A percentile compares a stretch with the other conserved stretches of the same genome.
phyloP scores from a whole-genome alignment of 2,888 invertebrate genomes.

The Mimas tiliae region DNA sequence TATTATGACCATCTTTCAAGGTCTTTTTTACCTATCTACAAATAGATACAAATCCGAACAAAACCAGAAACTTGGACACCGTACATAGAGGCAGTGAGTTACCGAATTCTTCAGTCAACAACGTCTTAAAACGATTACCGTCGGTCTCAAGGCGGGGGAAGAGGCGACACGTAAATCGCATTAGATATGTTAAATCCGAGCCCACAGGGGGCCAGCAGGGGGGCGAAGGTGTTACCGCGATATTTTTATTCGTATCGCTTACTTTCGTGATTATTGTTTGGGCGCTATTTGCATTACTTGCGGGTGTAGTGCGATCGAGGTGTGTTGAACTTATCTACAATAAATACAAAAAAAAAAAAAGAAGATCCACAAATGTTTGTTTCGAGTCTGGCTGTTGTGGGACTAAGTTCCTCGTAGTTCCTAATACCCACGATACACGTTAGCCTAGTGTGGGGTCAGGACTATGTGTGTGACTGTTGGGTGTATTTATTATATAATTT shows the following conservation, averaged over 20 bases:
- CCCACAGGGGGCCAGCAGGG: constrained; percentile 56
- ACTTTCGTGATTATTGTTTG: constrained; percentile 82
- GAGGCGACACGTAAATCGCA: constrained; percentile 80
- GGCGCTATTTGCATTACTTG: constrained; percentile 76
- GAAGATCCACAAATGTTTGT: too few relatives aligned
- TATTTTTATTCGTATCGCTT: constrained; percentile 84
- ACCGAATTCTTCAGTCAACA: constrained; percentile 60
- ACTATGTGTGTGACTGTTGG: too few relatives aligned
- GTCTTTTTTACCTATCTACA: too few relatives aligned
- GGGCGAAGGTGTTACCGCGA: constrained; percentile 58
- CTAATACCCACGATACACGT: too few relatives aligned
- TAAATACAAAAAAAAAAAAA: not conserved
- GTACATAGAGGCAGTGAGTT: constrained; percentile 50
- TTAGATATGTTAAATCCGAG: constrained; percentile 82
- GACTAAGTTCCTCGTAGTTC: too few relatives aligned
- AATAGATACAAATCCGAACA: not conserved
- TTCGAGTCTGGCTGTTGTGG: too few relatives aligned
- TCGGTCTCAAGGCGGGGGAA: constrained; percentile 66
- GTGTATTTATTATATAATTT: too few relatives aligned
- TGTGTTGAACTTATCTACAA: not conserved
- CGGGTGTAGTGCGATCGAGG: constrained; percentile 28
- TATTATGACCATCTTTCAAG: too few relatives aligned
- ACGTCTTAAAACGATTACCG: constrained; percentile 81
- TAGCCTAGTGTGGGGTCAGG: too few relatives aligned
- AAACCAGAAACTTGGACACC: constrained; percentile 21